Conservation (phyloP, 2,113 vertebrate species). For the Hypanus sabinus region DNA sequence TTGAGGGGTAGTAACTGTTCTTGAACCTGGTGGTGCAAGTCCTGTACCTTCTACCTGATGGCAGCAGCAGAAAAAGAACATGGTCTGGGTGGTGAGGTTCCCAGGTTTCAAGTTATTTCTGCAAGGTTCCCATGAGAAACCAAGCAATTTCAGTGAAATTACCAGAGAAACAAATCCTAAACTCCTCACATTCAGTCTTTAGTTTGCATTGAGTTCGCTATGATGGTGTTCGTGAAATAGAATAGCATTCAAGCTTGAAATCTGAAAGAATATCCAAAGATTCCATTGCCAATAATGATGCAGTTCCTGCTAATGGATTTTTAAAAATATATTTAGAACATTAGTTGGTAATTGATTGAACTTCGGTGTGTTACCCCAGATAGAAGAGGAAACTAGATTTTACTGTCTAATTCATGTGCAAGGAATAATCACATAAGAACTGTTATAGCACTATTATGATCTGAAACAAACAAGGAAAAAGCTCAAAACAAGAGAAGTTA, state of each 20-base stretch:
- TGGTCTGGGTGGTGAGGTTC: neutral
- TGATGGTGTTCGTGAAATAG: neutral
- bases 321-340: neutral
- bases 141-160: neutral
- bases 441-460: neutral
- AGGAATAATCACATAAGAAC: neutral
- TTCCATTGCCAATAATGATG: neutral
- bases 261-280: neutral
- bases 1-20: no score
- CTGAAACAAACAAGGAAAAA: neutral
- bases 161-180: neutral
- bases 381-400: neutral
- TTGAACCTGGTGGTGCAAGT: no score
- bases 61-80: no score
- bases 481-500: neutral
- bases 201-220: neutral
- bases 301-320: neutral
- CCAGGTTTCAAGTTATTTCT: neutral
- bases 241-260: neutral
- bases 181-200: neutral
- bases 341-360: neutral
- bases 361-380: neutral
- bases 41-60: no score
- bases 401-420: neutral
- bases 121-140: neutral